Conservation (phyloP, 2,888 invertebrate species). For the Trachelus troglodyta region DNA sequence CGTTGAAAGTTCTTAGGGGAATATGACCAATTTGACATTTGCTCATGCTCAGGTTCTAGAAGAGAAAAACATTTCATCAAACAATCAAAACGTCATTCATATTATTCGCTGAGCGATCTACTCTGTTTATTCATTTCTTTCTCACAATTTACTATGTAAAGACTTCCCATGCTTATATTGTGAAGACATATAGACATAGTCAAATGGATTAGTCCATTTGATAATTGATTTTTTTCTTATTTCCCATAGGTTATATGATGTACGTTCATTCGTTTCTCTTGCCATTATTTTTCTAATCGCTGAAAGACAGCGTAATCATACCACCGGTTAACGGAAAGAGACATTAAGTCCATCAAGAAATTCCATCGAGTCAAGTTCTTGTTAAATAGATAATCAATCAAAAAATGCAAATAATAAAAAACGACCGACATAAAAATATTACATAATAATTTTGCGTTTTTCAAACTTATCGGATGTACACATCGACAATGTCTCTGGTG, state of each 20-base stretch:
- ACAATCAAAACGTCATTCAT: background rate
- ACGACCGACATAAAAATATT: background rate
- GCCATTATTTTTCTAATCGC: background rate
- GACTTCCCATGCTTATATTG: background rate
- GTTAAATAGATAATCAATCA: too few species aligned
- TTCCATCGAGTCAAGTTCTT: background rate
- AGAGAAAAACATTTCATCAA: conserved; percentile 1
- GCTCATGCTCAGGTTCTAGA: conserved; percentile 50
- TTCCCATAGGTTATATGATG: background rate
- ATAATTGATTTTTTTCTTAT: background rate
- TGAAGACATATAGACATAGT: background rate
- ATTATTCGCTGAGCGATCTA: background rate
- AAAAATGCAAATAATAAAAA: too few species aligned
- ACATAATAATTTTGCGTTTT: background rate
- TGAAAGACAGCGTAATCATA: background rate
- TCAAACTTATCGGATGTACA: too few species aligned
- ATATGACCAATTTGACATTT: conserved; percentile 53
- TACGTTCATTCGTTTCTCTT: background rate
- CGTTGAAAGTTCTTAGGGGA: conserved; percentile 44
- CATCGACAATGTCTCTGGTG: background rate
- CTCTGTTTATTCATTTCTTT: background rate
- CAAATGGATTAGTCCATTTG: background rate
- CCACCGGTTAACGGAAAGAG: background rate
- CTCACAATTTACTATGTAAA: background rate
- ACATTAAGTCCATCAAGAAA: too few species aligned